A percentile compares a stretch with the other conserved stretches of the same genome.
Conservation (phyloP, 2,113 vertebrate genomes). For the Lophius piscatorius region DNA sequence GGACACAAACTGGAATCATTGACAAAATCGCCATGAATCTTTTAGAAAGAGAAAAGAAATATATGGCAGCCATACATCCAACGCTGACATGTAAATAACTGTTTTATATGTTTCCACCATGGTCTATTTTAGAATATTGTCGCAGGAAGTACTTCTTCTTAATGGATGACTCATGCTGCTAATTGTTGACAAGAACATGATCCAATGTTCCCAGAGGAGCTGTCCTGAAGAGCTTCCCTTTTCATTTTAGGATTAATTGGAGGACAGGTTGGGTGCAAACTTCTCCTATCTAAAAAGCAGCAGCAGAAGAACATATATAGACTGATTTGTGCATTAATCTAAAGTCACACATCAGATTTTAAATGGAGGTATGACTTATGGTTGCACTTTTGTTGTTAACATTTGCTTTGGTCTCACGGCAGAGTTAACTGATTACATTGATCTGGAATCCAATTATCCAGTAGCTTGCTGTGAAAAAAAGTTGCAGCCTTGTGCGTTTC, state of each 20-base stretch:
- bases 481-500: neutral
- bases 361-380: conserved; percentile 11
- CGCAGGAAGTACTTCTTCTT: conserved; percentile 53
- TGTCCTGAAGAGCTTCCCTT: conserved; percentile 53
- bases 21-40: too few relatives aligned
- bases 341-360: conserved; percentile 33
- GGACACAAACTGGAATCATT: too few relatives aligned
- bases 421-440: conserved; percentile 7
- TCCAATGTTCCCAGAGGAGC: conserved; percentile 61
- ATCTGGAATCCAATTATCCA: conserved; percentile 8
- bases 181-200: conserved; percentile 67
- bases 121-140: conserved; percentile 38
- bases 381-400: conserved; percentile 31
- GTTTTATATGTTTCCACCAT: too few relatives aligned
- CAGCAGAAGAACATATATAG: conserved; percentile 17
- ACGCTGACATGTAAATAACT: too few relatives aligned
- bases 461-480: neutral
- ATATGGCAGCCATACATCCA: too few relatives aligned
- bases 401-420: conserved; percentile 36
- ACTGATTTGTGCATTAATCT: conserved; percentile 27
- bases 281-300: conserved; percentile 9
- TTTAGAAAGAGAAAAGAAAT: too few relatives aligned
- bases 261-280: conserved; percentile 9
- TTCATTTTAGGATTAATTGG: conserved; percentile 31
- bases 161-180: conserved; percentile 65